Evolutionary conservation across 92 coral and sea anemone genomes (phyloP), one percentile per base, ranked within the genome.

Genomic region (Porites divaricata): DNA sequence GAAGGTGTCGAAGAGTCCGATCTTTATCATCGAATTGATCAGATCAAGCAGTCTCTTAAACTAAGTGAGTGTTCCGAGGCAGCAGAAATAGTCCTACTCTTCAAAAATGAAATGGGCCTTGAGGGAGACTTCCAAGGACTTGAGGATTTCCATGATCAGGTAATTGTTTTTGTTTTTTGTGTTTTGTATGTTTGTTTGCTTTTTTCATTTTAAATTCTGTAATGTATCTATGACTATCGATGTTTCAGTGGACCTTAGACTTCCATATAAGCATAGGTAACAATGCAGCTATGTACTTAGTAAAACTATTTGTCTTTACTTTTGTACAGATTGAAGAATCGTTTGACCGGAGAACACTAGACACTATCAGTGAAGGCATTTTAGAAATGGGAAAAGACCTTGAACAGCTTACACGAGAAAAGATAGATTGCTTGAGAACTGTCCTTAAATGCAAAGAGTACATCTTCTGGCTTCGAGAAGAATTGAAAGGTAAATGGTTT

Each of bases 51-150:
- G 16, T 92, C 78, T 70, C 78, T 59, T 21, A 76, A 90, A 50
- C 88, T 95, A 51, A 88, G 57, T 69, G 78, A 88, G 12, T 85
- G 85, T 56, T 76, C 72, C 17, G 83, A 71, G 23, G 95, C 98
- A 21, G 92, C 93, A 53, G 79, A 69, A 72, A 84, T 81, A 4
- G 85, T 95, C 70, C 78, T 85, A 74, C 63, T 90, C 0, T 93
- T 95, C 72, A 78, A 87, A 85, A 54, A 92, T 13, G 86, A 80
- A 59, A 74, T 95, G 88, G 80, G 81, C 15, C 84, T 95, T 23
- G 25, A 65, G 24, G 98, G 98, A 62, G 95, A 95, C 87, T 95
- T 95, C 83, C 45, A 63, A 35, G 86, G 72, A 11, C 85, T 95
- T 11, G 86, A 81, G 48, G 86, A 83, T 20, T 66, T 91, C 10